Base-by-base conservation (phyloP, 2,888 invertebrate genomes). In the Drosophila glabriapex region DNA sequence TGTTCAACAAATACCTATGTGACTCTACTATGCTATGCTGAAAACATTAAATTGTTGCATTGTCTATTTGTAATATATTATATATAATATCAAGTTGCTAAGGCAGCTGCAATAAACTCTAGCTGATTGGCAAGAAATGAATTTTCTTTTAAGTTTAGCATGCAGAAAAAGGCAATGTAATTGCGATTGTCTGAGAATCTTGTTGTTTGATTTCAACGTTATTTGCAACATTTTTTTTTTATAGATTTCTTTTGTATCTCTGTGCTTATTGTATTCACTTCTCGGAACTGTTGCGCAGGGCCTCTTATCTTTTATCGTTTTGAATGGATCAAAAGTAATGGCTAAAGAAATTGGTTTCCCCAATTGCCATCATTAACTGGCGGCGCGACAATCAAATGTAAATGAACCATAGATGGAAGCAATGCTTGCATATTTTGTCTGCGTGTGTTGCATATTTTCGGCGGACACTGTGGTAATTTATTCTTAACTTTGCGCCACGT, bases 391-490 rank as follows among this genome's bases (percentile, higher is more conserved):
- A 54, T 55, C 67, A 64, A 52, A 22, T 50, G 60, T 25, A 54
- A 46, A 10, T 22, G 22, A 39, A 16, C 9, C n/a, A 37, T 14
- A 10, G 39, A 33, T 52, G n/a, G 14, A 22, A 14, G 22, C 14
- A 49, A 49, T 70, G 46, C 19, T n/a, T 31, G 43, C 43, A 49
- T 22, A 46, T 46, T 53, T 39, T n/a, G 3, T 1, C 6, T 5
- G 41, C n/a, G 3, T 33, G 22, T 14, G 70, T 37, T 58, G 73
- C 73, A 72, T 54, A 55, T 43, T 46, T 71, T 54, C 28, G 63
- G 50, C 12, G 12, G 59, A 43, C 65, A 72, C 65, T 80, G 67
- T 76, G n/a, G 1, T 55, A 50, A 71, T 61, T 55, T 46, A 59
- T 59, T 33, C 50, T 37, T 12, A 33, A 29, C 37, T 58, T 31